Percentiles rank a stretch among this genome's conserved stretches.
phyloP scores from a whole-genome alignment of 2,888 invertebrate species.

The Orchestes rusci region DNA sequence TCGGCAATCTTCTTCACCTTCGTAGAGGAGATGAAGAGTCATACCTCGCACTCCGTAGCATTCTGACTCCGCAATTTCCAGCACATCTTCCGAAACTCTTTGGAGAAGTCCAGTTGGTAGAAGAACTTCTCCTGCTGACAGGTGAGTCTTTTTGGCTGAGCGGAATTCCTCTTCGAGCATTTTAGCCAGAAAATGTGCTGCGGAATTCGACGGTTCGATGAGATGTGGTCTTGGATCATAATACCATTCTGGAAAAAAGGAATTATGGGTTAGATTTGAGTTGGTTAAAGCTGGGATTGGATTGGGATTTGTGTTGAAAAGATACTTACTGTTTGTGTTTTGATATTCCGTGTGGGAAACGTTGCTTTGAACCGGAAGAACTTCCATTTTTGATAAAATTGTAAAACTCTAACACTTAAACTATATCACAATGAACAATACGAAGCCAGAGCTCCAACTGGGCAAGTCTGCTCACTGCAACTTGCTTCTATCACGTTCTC shows the following conservation, averaged over 20 bases:
- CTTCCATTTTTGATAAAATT: constrained; percentile 36
- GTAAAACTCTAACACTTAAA: constrained; percentile 31
- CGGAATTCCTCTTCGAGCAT: constrained; percentile 72
- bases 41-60: constrained; percentile 85
- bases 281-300: neutral
- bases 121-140: constrained; percentile 78
- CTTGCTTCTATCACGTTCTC: constrained; percentile 12
- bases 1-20: constrained; percentile 61
- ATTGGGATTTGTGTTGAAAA: neutral
- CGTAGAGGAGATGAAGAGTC: constrained; percentile 74
- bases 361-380: constrained; percentile 33
- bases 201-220: constrained; percentile 42
- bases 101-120: constrained; percentile 76
- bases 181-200: constrained; percentile 63
- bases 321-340: constrained; percentile 37
- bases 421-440: constrained; percentile 35
- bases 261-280: constrained; percentile 14
- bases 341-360: constrained; percentile 35
- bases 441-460: constrained; percentile 31
- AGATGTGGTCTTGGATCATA: constrained; percentile 38
- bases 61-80: constrained; percentile 76
- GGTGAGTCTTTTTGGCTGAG: constrained; percentile 71
- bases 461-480: constrained; percentile 16
- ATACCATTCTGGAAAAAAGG: constrained; percentile 39
- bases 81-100: constrained; percentile 69